phyloP scores from a whole-genome alignment of 30 jellyfish, hydroid and myxozoan genomes.

The Clytia hemisphaerica region DNA sequence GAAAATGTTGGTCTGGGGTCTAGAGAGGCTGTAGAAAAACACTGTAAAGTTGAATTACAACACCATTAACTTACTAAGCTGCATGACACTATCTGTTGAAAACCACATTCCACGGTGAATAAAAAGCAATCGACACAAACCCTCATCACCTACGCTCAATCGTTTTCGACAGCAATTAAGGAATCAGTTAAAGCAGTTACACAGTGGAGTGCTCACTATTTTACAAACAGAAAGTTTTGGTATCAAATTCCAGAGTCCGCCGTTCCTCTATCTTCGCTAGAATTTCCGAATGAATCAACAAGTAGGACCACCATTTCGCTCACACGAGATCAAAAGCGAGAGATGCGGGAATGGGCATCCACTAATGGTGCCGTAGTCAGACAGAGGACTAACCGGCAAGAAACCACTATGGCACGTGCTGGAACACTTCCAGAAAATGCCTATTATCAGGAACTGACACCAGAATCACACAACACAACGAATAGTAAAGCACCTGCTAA shows the following conservation, averaged over 20 bases:
- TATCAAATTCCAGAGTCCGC: constrained; percentile 10
- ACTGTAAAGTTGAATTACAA: background rate
- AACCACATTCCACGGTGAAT: constrained; percentile 11
- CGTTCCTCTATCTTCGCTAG: no score
- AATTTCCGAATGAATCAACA: no score
- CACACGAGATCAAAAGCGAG: background rate
- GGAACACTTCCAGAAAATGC: constrained; percentile 4
- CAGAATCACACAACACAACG: no score
- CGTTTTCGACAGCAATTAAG: background rate
- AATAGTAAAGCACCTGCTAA: no score
- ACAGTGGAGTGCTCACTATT: constrained; percentile 22
- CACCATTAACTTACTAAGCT: background rate
- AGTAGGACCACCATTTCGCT: background rate
- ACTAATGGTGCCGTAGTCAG: constrained; percentile 19
- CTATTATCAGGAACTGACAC: constrained; percentile 9
- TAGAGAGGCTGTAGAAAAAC: background rate
- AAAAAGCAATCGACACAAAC: no score
- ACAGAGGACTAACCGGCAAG: constrained; percentile 17
- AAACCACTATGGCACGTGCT: constrained; percentile 28
- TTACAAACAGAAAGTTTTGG: constrained; percentile 4
- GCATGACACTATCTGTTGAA: no score
- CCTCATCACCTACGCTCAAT: constrained; percentile 14
- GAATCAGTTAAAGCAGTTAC: constrained; percentile 17
- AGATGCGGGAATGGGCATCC: constrained; percentile 21
- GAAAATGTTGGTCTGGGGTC: constrained; percentile 10